Conservation (phyloP, 2,113 vertebrate genomes). For the Neogale vison region DNA sequence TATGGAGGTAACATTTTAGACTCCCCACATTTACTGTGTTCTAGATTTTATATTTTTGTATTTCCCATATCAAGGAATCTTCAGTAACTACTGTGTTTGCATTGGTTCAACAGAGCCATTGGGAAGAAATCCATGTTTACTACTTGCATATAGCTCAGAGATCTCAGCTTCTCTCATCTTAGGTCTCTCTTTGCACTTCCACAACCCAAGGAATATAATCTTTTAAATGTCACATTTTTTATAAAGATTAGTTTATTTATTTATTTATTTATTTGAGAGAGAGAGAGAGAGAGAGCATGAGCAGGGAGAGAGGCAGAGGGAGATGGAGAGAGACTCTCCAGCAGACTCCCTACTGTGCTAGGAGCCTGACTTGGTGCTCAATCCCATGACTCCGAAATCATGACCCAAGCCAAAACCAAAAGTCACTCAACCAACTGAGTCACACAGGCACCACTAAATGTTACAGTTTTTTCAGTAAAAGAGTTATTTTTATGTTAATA, state of each 20-base stretch:
- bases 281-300: not conserved
- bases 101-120: too few species aligned
- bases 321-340: not conserved
- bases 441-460: not conserved
- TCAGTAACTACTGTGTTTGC: too few species aligned
- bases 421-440: not conserved
- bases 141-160: too few species aligned
- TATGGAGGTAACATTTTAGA: not conserved
- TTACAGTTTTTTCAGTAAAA: not conserved
- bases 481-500: not conserved
- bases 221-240: too few species aligned
- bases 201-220: too few species aligned
- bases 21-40: not conserved
- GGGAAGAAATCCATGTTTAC: too few species aligned
- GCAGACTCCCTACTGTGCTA: not conserved
- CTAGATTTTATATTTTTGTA: not conserved
- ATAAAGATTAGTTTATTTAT: not conserved
- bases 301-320: not conserved
- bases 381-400: not conserved
- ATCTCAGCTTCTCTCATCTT: too few species aligned
- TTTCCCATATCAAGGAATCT: not conserved
- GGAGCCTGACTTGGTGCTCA: not conserved
- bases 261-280: not conserved
- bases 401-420: not conserved
- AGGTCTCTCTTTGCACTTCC: too few species aligned